A percentile compares a stretch with the other conserved stretches of the same genome.
Evolutionary conservation across 1,140 invertebrate genomes (phyloP).

Genomic region (Acromyrmex heyeri): DNA sequence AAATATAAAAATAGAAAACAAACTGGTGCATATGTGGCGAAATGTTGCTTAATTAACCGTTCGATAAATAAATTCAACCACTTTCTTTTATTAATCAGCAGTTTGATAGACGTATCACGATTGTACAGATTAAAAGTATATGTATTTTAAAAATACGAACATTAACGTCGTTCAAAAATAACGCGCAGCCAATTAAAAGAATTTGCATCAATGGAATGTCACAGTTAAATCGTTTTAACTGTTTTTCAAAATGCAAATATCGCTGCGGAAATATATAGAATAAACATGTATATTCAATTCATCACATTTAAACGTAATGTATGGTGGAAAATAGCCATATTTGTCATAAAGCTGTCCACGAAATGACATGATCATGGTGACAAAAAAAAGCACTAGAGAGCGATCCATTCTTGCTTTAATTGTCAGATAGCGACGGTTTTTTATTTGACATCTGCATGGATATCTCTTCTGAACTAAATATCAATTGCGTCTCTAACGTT

Average conservation of each 20-base stretch:
- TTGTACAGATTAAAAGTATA: neutral
- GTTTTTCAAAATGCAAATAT: conserved; percentile 6
- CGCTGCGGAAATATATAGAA: neutral
- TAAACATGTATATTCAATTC: neutral
- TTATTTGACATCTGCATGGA: conserved; percentile 26
- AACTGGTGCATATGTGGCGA: neutral
- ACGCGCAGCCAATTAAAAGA: neutral
- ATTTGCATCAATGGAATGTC: conserved; percentile 16
- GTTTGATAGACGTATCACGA: conserved; percentile 24
- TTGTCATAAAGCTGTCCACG: conserved; percentile 2
- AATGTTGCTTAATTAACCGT: neutral
- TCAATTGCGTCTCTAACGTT: neutral
- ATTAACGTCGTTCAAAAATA: conserved; percentile 1
- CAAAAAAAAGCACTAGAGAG: conserved; percentile 19
- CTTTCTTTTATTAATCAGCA: neutral
- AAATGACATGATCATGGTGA: neutral
- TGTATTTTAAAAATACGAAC: neutral
- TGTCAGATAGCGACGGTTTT: neutral
- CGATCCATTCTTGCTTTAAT: conserved; percentile 45
- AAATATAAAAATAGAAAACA: neutral
- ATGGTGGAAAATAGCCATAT: conserved; percentile 10
- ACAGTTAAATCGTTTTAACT: conserved; percentile 25
- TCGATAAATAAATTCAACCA: conserved; percentile 11
- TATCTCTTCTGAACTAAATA: conserved; percentile 25
- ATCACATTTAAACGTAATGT: conserved; percentile 17